These are phyloP conservation scores for Phorcus lineatus DNA, from an alignment of 2,888 invertebrate species.

Conservation along the genomic window DNA sequence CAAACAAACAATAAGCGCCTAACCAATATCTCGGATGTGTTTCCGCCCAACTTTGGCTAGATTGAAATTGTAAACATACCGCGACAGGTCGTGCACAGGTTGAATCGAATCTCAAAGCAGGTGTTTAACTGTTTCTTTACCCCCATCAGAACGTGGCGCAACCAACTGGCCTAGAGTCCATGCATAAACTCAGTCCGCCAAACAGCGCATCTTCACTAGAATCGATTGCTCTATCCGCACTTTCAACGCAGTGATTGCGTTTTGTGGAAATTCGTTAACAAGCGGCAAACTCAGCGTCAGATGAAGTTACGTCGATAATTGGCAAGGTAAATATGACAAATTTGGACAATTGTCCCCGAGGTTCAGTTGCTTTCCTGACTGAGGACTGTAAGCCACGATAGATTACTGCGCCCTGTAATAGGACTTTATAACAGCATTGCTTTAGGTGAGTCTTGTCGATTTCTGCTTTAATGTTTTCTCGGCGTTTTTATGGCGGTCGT, in stretches of 20 bases:
- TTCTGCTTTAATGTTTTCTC: not conserved
- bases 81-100: not conserved
- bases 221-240: no score
- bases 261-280: not conserved
- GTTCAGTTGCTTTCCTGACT: no score
- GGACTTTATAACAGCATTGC: not conserved
- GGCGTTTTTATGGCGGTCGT: not conserved
- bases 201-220: no score
- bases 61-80: conserved; percentile 21
- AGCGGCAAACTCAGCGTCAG: not conserved
- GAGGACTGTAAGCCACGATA: no score
- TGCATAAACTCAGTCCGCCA: no score
- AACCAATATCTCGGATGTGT: not conserved
- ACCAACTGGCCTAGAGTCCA: no score
- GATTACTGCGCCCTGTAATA: not conserved
- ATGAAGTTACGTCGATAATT: conserved; percentile 14
- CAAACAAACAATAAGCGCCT: conserved; percentile 11
- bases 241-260: no score
- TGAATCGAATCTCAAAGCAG: no score
- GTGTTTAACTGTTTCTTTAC: no score
- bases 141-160: no score
- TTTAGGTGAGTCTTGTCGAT: conserved; percentile 3
- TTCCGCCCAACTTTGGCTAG: not conserved
- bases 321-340: conserved; percentile 23
- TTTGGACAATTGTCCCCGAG: not conserved